These are phyloP conservation scores for Alentia gelatinosa DNA, from an alignment of 2,888 invertebrate species.

Conservation along the genomic window DNA sequence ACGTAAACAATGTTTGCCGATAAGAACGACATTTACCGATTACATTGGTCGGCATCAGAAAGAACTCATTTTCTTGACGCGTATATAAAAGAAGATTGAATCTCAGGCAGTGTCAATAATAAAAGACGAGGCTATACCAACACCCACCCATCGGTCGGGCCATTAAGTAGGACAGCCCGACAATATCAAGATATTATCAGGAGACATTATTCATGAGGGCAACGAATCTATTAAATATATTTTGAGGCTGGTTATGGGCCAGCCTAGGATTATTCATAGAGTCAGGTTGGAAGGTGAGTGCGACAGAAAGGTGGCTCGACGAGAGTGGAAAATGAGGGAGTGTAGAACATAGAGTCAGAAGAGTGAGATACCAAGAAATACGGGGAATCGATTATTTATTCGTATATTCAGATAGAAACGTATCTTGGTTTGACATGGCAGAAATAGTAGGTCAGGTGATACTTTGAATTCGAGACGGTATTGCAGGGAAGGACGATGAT, in stretches of 20 bases:
- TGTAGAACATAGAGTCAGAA: too few relatives aligned
- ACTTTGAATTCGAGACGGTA: too few relatives aligned
- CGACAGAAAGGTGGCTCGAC: too few relatives aligned
- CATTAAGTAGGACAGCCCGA: conserved; percentile 10
- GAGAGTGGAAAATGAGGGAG: too few relatives aligned
- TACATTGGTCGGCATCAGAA: background rate
- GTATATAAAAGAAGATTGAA: background rate
- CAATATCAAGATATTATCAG: conserved; percentile 39
- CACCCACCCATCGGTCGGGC: background rate
- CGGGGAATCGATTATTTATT: too few relatives aligned
- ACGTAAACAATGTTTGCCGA: background rate
- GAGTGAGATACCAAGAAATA: too few relatives aligned
- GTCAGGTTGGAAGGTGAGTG: background rate
- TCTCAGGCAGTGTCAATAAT: background rate
- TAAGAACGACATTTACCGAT: background rate
- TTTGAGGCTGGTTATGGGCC: background rate
- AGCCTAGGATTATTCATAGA: conserved; percentile 22
- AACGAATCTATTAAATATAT: conserved; percentile 37
- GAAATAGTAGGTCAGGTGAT: too few relatives aligned
- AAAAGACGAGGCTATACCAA: conserved; percentile 28
- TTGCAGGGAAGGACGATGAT: too few relatives aligned
- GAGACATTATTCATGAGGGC: conserved; percentile 2
- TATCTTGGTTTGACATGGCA: too few relatives aligned
- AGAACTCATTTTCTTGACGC: background rate
- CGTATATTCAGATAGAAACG: too few relatives aligned